Evolutionary conservation across 2,113 vertebrate genomes (phyloP).

Genomic region (Sceloporus tristichus): DNA sequence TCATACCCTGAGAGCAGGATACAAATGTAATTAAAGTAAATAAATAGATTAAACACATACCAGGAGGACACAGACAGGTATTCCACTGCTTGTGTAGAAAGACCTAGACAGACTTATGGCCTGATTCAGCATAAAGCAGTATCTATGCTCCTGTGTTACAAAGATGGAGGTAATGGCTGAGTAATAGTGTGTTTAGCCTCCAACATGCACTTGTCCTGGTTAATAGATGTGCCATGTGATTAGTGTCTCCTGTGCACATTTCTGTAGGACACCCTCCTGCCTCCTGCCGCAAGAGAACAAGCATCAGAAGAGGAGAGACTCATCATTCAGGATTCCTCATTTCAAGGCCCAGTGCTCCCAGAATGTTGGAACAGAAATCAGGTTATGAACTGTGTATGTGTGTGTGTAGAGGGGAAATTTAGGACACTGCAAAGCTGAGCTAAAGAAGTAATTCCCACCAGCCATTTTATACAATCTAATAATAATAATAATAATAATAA

Average conservation of each 20-base stretch:
- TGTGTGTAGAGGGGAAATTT: not conserved
- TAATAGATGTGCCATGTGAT: slow-evolving; percentile 3
- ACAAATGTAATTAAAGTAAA: not conserved
- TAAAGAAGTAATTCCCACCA: slow-evolving; percentile 9
- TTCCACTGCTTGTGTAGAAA: too few relatives aligned
- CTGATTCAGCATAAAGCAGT: not conserved
- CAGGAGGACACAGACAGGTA: not conserved
- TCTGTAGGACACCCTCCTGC: not conserved
- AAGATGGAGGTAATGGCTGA: not conserved
- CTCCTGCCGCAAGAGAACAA: not conserved
- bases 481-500: not conserved
- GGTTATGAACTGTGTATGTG: slow-evolving; percentile 2
- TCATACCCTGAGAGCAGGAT: not conserved
- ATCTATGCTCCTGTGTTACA: not conserved
- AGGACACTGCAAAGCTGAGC: slow-evolving; percentile 9
- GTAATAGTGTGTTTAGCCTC: not conserved
- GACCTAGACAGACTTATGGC: not conserved
- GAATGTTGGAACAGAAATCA: not conserved
- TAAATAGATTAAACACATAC: not conserved
- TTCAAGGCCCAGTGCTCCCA: slow-evolving; percentile 10
- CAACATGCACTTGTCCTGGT: not conserved
- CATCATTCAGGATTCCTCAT: slow-evolving; percentile 31
- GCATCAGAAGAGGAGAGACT: not conserved
- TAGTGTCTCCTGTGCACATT: not conserved
- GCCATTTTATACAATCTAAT: not conserved